These are phyloP conservation scores for Corythornis cristatus DNA, from an alignment of 2,113 vertebrate species.

Conservation along the genomic window DNA sequence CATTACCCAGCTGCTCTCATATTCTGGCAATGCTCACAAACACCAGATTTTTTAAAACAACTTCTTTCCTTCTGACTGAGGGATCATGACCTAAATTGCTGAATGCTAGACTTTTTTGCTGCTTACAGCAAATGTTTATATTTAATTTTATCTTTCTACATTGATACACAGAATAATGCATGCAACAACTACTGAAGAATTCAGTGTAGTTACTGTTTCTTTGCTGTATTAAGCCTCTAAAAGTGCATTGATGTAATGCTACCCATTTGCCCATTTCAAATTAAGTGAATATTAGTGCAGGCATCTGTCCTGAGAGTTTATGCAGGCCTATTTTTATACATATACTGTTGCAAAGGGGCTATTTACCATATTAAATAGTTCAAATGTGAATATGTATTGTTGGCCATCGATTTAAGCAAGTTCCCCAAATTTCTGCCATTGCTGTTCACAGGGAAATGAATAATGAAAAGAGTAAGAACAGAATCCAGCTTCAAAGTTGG, in stretches of 20 bases:
- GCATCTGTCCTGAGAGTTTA: not conserved
- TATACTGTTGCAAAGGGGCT: not conserved
- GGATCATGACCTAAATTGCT: constrained; percentile 17
- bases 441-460: constrained; percentile 22
- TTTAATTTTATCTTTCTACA: constrained; percentile 19
- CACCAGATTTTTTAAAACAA: not conserved
- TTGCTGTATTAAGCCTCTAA: not conserved
- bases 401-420: not conserved
- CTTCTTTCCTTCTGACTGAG: not conserved
- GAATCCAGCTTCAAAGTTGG: constrained; percentile 29
- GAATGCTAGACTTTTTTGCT: constrained; percentile 1
- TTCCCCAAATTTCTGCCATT: not conserved
- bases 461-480: constrained; percentile 25
- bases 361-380: not conserved
- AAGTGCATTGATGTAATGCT: not conserved
- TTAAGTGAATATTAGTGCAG: not conserved
- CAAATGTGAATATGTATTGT: not conserved
- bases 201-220: not conserved
- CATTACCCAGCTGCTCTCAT: not conserved
- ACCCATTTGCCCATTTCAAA: not conserved
- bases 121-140: constrained; percentile 26
- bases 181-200: not conserved
- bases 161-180: not conserved
- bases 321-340: not conserved
- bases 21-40: not conserved